These are phyloP conservation scores for Acanthornis magna DNA, from an alignment of 2,797 vertebrate species.

Conservation along the genomic window DNA sequence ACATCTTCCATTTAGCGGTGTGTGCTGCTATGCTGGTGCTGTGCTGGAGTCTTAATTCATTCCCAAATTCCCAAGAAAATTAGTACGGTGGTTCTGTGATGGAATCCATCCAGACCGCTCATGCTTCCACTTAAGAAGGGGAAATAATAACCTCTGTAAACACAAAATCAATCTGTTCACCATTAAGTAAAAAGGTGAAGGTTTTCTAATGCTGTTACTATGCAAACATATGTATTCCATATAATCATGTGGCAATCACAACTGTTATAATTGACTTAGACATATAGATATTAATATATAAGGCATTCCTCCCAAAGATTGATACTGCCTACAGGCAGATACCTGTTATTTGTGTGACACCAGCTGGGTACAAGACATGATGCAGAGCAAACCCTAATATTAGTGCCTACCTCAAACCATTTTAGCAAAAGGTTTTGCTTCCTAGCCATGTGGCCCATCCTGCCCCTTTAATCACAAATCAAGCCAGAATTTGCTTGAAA, in stretches of 20 bases:
- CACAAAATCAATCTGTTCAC: neutral
- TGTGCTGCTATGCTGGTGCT: neutral
- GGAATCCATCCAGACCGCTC: neutral
- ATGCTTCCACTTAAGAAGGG: neutral
- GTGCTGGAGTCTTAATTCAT: neutral
- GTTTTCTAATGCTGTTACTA: neutral
- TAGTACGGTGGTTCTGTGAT: neutral
- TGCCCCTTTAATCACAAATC: neutral
- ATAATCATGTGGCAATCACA: constrained; percentile 13
- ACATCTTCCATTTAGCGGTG: neutral
- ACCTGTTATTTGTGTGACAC: neutral
- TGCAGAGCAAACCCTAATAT: neutral
- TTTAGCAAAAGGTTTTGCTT: neutral
- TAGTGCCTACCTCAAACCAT: neutral
- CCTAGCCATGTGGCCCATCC: neutral
- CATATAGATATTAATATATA: neutral
- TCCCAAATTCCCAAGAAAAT: neutral
- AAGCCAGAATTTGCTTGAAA: neutral
- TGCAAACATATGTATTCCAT: constrained; percentile 1
- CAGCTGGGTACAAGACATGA: neutral
- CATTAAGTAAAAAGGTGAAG: neutral
- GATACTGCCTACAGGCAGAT: neutral
- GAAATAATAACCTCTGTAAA: neutral
- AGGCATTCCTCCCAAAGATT: neutral
- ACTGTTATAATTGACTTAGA: neutral